Percentiles rank a stretch among this genome's conserved stretches.
phyloP scores from a whole-genome alignment of 53 echinoderm and acorn worm genomes.

The Arbacia lixula region DNA sequence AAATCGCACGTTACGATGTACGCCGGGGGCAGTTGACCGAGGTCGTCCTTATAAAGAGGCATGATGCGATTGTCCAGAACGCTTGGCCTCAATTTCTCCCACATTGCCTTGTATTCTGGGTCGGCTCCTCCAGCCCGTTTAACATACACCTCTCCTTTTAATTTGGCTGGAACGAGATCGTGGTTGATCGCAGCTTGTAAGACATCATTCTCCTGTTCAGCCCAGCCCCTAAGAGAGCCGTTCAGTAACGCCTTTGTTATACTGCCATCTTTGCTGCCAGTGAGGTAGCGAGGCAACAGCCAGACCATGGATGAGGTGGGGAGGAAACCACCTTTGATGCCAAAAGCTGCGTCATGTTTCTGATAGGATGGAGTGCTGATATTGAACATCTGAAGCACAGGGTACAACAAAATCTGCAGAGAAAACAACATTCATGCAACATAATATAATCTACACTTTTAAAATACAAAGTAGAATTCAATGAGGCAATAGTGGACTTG shows the following conservation, averaged over 20 bases:
- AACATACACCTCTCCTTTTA: slow-evolving; percentile 3
- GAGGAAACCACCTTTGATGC: slow-evolving; percentile 56
- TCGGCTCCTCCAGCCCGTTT: not conserved
- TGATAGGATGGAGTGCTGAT: slow-evolving; percentile 79
- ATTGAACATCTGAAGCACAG: slow-evolving; percentile 75
- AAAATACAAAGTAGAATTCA: no score
- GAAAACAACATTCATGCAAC: no score
- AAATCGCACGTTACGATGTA: slow-evolving; percentile 80
- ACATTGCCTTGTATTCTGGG: slow-evolving; percentile 19
- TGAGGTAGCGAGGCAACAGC: slow-evolving; percentile 64
- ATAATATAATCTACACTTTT: no score
- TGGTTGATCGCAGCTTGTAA: slow-evolving; percentile 6
- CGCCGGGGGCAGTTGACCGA: slow-evolving; percentile 65
- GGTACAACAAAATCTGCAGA: slow-evolving; percentile 72
- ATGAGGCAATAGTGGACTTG: not conserved
- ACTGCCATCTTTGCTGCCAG: slow-evolving; percentile 55
- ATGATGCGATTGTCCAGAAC: slow-evolving; percentile 42
- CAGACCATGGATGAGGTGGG: slow-evolving; percentile 32
- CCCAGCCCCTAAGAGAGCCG: slow-evolving; percentile 61
- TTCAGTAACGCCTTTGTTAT: slow-evolving; percentile 52
- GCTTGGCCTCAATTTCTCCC: slow-evolving; percentile 37
- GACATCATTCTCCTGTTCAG: slow-evolving; percentile 42
- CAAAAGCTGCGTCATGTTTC: slow-evolving; percentile 64
- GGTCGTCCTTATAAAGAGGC: slow-evolving; percentile 53
- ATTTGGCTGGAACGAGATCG: slow-evolving; percentile 12